A percentile compares a stretch with the other conserved stretches of the same genome.
These are phyloP conservation scores for Andrena bucephala DNA, from an alignment of 2,888 invertebrate species.

Conservation along the genomic window DNA sequence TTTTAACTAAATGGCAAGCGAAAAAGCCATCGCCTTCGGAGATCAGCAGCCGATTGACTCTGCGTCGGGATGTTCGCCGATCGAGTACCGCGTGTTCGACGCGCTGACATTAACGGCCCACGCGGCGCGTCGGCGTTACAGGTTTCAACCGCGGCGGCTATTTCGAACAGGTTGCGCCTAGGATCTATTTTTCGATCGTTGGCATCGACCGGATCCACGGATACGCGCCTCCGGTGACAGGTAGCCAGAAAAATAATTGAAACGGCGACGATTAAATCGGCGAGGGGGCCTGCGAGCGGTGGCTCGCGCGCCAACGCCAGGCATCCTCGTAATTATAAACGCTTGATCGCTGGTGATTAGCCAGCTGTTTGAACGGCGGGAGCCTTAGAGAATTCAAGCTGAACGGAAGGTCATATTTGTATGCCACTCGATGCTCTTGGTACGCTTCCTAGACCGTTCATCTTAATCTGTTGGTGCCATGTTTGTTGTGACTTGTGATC, in stretches of 20 bases:
- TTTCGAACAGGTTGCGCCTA: conserved; percentile 75
- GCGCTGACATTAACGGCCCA: conserved; percentile 42
- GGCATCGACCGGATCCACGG: conserved; percentile 69
- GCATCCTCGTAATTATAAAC: conserved; percentile 64
- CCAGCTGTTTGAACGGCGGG: conserved; percentile 41
- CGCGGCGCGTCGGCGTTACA: conserved; percentile 55
- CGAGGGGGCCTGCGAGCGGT: conserved; percentile 52
- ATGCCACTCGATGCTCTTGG: background rate
- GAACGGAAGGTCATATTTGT: background rate
- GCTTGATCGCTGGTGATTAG: conserved; percentile 63
- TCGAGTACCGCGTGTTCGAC: conserved; percentile 13
- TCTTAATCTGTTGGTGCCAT: too few species aligned
- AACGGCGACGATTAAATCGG: conserved; percentile 69
- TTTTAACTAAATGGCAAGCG: background rate
- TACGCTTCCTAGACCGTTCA: too few species aligned
- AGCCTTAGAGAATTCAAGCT: background rate
- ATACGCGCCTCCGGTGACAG: conserved; percentile 66
- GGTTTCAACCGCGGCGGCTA: conserved; percentile 67
- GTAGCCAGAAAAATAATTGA: conserved; percentile 68
- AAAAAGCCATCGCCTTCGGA: background rate
- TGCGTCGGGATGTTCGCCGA: background rate
- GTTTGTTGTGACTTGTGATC: background rate
- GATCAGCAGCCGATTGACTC: background rate
- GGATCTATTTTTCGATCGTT: conserved; percentile 75
- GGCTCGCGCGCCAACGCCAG: conserved; percentile 58